A percentile compares a stretch with the other conserved stretches of the same genome.
These are phyloP conservation scores for Microcebus lehilahytsara DNA, from an alignment of 2,113 vertebrate genomes.

Conservation along the genomic window DNA sequence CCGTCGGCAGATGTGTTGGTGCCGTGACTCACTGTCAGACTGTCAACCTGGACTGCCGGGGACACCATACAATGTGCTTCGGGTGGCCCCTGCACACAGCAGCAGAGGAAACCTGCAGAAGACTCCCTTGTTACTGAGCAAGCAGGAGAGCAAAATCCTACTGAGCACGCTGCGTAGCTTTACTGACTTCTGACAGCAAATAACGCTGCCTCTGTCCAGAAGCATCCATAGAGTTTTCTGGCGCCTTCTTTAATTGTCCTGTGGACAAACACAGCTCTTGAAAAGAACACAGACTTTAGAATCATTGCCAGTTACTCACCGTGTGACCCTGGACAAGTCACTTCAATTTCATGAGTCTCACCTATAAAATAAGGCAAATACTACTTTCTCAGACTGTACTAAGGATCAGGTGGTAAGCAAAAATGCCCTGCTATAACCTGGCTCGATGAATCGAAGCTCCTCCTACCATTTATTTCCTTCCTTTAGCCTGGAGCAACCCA, in stretches of 20 bases:
- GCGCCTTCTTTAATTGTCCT: neutral
- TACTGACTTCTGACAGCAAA: neutral
- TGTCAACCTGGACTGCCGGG: neutral
- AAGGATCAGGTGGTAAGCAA: neutral
- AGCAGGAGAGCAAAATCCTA: neutral
- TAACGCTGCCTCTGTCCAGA: neutral
- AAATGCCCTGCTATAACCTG: neutral
- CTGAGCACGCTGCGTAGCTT: accelerated
- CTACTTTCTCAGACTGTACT: neutral
- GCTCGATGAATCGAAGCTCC: neutral
- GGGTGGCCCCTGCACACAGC: neutral
- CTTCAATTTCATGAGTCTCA: neutral
- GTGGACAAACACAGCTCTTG: neutral
- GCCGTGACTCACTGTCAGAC: conserved; percentile 43
- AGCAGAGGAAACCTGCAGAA: neutral
- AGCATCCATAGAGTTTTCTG: neutral
- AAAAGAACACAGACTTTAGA: neutral
- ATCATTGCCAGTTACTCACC: neutral
- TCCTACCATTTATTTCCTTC: neutral
- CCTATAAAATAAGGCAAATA: neutral
- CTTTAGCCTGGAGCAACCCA: neutral
- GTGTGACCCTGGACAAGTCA: neutral
- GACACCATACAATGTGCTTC: neutral
- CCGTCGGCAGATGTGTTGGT: conserved; percentile 60
- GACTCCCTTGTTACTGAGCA: neutral